These are phyloP conservation scores for Nansenia antarctica DNA, from an alignment of 2,113 vertebrate species.

Conservation along the genomic window DNA sequence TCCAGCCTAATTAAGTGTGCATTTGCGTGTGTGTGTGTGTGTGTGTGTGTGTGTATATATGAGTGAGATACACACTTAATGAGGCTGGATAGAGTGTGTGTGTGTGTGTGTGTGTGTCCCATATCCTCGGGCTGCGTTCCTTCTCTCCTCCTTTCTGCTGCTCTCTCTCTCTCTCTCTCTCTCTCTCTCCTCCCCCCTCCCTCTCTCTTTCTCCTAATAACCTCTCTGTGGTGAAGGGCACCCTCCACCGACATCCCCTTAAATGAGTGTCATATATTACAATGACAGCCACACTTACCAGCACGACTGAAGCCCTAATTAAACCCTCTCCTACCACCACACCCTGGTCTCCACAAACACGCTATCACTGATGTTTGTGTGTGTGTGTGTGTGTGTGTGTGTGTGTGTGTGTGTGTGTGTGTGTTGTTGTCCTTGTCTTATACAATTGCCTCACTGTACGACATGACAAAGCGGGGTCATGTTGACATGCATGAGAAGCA, in stretches of 20 bases:
- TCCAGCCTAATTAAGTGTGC: background rate
- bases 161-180: too few species aligned
- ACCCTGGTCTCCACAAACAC: too few species aligned
- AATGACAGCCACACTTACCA: constrained; percentile 34
- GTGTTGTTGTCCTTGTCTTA: constrained; percentile 14
- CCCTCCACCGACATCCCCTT: constrained; percentile 12
- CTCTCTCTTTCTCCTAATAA: constrained; percentile 13
- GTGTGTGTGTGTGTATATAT: too few species aligned
- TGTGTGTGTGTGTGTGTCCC: too few species aligned
- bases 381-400: too few species aligned
- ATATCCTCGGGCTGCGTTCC: too few species aligned
- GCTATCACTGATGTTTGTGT: too few species aligned
- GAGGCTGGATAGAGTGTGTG: too few species aligned
- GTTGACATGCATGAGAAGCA: background rate
- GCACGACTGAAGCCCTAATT: constrained; percentile 18
- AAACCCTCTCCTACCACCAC: constrained; percentile 10
- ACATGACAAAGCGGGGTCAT: background rate
- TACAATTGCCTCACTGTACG: background rate
- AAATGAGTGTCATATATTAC: constrained; percentile 45
- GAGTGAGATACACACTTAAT: too few species aligned
- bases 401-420: too few species aligned
- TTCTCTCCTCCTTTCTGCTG: too few species aligned
- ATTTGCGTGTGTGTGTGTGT: constrained; percentile 1
- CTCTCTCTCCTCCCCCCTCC: background rate
- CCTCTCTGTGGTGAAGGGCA: constrained; percentile 12